Base-by-base conservation (phyloP, 2,888 invertebrate species). In the Saturnia japonica region DNA sequence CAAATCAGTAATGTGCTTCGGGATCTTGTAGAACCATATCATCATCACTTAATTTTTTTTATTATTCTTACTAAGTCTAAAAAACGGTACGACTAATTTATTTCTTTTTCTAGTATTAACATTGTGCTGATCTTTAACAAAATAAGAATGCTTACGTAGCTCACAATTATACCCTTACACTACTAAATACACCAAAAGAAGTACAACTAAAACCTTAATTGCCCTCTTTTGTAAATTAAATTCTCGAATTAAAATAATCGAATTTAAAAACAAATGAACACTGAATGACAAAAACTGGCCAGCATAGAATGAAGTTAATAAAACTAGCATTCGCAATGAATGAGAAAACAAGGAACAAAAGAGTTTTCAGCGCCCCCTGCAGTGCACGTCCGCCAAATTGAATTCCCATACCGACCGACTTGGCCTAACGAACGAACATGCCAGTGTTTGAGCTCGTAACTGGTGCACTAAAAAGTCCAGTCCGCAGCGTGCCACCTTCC, bases 341-440 rank as follows among this genome's bases (percentile, higher is more conserved):
- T 19, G 9, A n/a, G n/a, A 8, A 40, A 40, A 64, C 40, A 64
- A 64, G 40, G 16, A 40, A 64, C 40, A 64, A 64, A 57, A 40
- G 40, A 64, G n/a, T 64, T 54, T 67, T 51, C 54, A 43, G 9
- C 34, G 66, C 22, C 12, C n/a, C 34, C n/a, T 43, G 28, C 40
- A 25, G 62, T 43, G 25, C 70, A 70, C 70, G 70, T 70, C 9
- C 67, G 67, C 51, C 54, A 70, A 70, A 85, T 84, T 84, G 77
- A 79, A 85, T 84, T 85, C 81, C 72, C 76, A 76, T 75, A 68
- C 73, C 72, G 47, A 76, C 74, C 79, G 80, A 78, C 79, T 79
- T 78, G 77, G 76, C 76, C 82, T 85, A 85, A 85, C 84, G 85
- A 85, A 85, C 82, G 77, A 76, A 74, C 79, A 34, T 74, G 75